Percentiles rank a stretch among this genome's conserved stretches.
Evolutionary conservation across 35 echinoderm and acorn worm genomes (phyloP).

Genomic region (Holothuria glaberrima): DNA sequence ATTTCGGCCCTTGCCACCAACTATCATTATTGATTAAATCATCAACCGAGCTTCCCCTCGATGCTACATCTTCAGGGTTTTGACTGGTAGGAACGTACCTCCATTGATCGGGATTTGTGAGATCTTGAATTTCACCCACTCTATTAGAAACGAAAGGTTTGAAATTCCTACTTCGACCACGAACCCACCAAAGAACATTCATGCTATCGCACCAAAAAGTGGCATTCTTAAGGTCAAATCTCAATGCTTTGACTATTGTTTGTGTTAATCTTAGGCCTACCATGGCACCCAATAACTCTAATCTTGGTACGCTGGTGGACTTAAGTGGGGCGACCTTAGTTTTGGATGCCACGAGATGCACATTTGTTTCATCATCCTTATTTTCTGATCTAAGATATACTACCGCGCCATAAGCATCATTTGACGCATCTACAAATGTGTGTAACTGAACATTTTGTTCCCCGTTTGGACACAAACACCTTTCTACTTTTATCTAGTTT

Average conservation of each 20-base stretch:
- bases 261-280: constrained; percentile 25
- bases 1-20: constrained; percentile 14
- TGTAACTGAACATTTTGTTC: neutral
- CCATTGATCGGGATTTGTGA: constrained; percentile 40
- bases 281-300: constrained; percentile 38
- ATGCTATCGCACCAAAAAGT: constrained; percentile 38
- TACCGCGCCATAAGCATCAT: constrained; percentile 16
- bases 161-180: constrained; percentile 18
- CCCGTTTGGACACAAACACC: neutral
- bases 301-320: constrained; percentile 5
- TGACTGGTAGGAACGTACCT: constrained; percentile 35
- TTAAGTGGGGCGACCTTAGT: constrained; percentile 36
- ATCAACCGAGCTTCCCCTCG: neutral
- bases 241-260: neutral
- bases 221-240: neutral
- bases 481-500: neutral
- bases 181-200: constrained; percentile 48
- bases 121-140: constrained; percentile 30
- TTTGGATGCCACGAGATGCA: constrained; percentile 26
- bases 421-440: constrained; percentile 44
- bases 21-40: neutral
- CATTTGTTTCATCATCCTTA: neutral
- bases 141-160: constrained; percentile 37
- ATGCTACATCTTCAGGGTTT: constrained; percentile 45
- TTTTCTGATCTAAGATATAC: constrained; percentile 21